A percentile compares a stretch with the other conserved stretches of the same genome.
Conservation (phyloP, 1,140 invertebrate species). For the Drosophila pectinifera region DNA sequence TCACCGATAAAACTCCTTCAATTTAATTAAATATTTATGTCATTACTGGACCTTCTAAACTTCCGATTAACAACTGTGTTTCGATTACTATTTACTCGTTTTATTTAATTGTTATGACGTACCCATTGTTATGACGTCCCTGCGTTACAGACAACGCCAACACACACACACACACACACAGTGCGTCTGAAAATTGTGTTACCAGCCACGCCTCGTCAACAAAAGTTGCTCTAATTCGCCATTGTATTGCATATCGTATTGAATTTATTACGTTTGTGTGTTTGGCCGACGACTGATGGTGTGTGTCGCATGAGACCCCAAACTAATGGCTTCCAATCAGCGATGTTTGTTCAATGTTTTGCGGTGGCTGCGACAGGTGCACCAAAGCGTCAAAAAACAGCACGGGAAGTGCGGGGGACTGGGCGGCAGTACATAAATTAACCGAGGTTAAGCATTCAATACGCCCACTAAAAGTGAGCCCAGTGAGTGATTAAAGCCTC, state of each 20-base stretch:
- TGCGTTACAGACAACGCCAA: conserved; percentile 31
- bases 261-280: conserved; percentile 49
- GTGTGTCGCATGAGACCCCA: conserved; percentile 8
- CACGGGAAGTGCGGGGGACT: conserved; percentile 10
- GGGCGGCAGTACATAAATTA: conserved; percentile 28
- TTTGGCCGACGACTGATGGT: background rate
- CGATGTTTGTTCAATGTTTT: conserved; percentile 57
- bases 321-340: conserved; percentile 67
- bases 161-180: conserved; percentile 44
- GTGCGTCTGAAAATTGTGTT: conserved; percentile 19
- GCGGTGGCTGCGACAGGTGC: conserved; percentile 55
- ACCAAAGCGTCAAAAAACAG: conserved; percentile 29
- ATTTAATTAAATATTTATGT: background rate
- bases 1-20: too few species aligned
- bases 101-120: conserved; percentile 43
- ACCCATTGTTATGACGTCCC: conserved; percentile 38
- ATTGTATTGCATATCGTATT: conserved; percentile 58
- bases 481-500: conserved; percentile 15
- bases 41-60: background rate
- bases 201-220: conserved; percentile 37
- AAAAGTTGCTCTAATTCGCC: conserved; percentile 68
- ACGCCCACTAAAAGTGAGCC: conserved; percentile 25
- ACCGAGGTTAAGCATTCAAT: conserved; percentile 41
- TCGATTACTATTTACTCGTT: conserved; percentile 9
- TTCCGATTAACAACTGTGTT: conserved; percentile 16